Base-by-base conservation (phyloP, 2,113 vertebrate species). In the Cisticola juncidis region DNA sequence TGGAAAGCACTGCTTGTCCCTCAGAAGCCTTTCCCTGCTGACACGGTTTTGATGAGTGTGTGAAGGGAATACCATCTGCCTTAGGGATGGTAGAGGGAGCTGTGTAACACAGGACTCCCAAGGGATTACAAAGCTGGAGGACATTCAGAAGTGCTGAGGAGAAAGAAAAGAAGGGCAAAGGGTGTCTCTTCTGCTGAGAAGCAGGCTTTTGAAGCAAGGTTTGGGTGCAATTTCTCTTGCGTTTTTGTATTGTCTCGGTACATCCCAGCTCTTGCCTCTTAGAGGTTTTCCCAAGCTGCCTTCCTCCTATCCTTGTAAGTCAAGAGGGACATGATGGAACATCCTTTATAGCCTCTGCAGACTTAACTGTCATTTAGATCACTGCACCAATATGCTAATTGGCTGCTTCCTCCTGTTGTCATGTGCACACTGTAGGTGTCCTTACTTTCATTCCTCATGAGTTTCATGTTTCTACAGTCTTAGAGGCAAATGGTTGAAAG, bases 21-120 rank as follows among this genome's bases (percentile, higher is more conserved):
- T 93, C 50, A 60, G 76, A 83, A 96, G 47, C 76, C 38, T 65
- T 83, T 96, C 69, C 93, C 92, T 92, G 72, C 85, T 90, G 96
- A 68, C 57, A 24, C 29, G 33, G 64, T 77, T 94, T 90, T 92
- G 93, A 88, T 88, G 85, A 61, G 13, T 79, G 58, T 50, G 28
- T 44, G 79, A 51, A 79, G 90, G 78, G 86, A 81, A 68, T 83
- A 68, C 54, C 23, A 3, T 64, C 71, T 81, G 68, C 90, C 85
- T 48, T 51, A 40, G 76, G 71, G 44, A 28, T 71, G 79, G 79
- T 24, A n/a, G 87, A 81, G 47, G 73, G 66, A 88, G 74, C 54
- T 50, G 31, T 47, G 74, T 62, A 86, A 50, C 58, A 58, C 66
- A 18, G 58, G 50, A 51, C 35, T 90, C 79, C 70, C 66, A 9